A percentile compares a stretch with the other conserved stretches of the same genome.
phyloP scores from a whole-genome alignment of 2,797 vertebrate genomes.

The Lindbergichthys nudifrons region DNA sequence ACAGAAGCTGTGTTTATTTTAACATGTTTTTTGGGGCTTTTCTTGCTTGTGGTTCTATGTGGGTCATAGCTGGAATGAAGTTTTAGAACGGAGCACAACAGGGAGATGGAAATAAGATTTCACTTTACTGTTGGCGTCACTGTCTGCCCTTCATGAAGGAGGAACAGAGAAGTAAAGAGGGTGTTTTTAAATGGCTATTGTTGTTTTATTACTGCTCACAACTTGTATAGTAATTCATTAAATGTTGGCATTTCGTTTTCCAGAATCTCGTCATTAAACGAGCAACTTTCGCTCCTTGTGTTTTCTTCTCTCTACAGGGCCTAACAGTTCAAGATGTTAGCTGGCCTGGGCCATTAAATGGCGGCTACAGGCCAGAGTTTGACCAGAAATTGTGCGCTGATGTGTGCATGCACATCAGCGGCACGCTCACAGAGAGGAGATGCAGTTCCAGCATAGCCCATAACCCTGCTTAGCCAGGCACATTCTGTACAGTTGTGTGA shows the following conservation, averaged over 20 bases:
- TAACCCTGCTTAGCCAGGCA: constrained; percentile 59
- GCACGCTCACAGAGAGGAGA: constrained; percentile 65
- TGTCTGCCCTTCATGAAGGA: constrained; percentile 75
- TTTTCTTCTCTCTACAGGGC: constrained; percentile 92
- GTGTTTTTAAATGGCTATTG: constrained; percentile 49
- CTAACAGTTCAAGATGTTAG: constrained; percentile 94
- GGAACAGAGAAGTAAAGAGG: constrained; percentile 76
- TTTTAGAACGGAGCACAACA: constrained; percentile 75
- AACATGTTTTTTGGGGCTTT: constrained; percentile 76
- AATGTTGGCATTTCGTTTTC: constrained; percentile 49
- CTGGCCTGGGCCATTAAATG: constrained; percentile 94
- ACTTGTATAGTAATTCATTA: constrained; percentile 35
- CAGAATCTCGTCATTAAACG: constrained; percentile 89
- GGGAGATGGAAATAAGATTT: constrained; percentile 77
- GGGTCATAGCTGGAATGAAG: constrained; percentile 76
- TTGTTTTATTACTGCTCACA: constrained; percentile 41
- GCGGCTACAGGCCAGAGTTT: constrained; percentile 94
- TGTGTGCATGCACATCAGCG: constrained; percentile 73
- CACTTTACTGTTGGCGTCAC: constrained; percentile 75
- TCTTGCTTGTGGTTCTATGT: constrained; percentile 79
- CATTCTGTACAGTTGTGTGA: constrained; percentile 63
- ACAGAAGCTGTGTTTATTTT: constrained; percentile 78
- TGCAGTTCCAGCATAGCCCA: constrained; percentile 66
- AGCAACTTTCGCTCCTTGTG: constrained; percentile 93
- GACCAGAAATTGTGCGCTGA: constrained; percentile 81